Conservation (phyloP, 2,797 vertebrate species). For the Glossophaga mutica region DNA sequence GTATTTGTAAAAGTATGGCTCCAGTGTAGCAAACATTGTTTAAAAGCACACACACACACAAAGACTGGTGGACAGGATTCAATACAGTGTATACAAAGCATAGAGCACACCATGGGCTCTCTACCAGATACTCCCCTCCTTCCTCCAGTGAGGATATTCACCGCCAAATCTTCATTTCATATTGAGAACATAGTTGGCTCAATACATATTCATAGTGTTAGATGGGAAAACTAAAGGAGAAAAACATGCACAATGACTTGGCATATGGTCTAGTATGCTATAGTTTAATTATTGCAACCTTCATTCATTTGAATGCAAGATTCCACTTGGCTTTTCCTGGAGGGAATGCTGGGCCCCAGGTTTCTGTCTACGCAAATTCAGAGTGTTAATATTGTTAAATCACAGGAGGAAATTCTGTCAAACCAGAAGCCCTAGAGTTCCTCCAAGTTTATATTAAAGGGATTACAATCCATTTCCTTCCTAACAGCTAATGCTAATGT, state of each 20-base stretch:
- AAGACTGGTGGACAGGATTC: not conserved
- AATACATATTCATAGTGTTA: not conserved
- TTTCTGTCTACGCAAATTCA: constrained; percentile 66
- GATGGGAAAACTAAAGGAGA: not conserved
- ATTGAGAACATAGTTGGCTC: not conserved
- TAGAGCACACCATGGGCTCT: not conserved
- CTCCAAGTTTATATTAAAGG: constrained; percentile 83
- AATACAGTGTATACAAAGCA: not conserved
- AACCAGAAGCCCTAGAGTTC: constrained; percentile 78
- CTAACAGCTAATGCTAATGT: constrained; percentile 86
- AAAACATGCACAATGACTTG: not conserved
- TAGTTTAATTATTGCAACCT: not conserved
- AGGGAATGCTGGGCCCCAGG: not conserved
- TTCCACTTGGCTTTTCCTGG: not conserved
- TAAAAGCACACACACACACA: not conserved
- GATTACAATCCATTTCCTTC: constrained; percentile 88
- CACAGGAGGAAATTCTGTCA: constrained; percentile 77
- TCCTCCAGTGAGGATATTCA: not conserved
- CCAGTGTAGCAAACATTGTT: not conserved
- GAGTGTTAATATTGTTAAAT: constrained; percentile 62
- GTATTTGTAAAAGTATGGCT: not conserved
- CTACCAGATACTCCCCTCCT: no score
- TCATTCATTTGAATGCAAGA: not conserved
- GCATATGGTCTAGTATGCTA: not conserved
- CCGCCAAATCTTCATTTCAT: not conserved